Base-by-base conservation (phyloP, 2,888 invertebrate genomes). In the Drosophila anomelani region DNA sequence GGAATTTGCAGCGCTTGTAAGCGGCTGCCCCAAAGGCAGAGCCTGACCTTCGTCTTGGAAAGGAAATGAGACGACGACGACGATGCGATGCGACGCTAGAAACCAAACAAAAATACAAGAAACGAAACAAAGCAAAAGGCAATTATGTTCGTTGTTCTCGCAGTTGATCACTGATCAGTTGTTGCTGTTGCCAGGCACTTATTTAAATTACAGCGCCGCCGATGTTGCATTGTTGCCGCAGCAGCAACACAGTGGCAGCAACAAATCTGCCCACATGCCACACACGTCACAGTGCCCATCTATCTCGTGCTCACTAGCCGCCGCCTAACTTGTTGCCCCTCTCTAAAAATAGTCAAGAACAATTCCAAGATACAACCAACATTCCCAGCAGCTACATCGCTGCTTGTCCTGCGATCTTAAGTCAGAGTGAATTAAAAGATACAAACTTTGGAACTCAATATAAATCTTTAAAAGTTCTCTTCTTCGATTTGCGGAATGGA, bases 1-100 rank as follows among this genome's bases (percentile, higher is more conserved):
- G 85, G 85, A 89, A 86, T 86, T 80, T 72, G 80, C 80, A 82
- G 77, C 74, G 80, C 85, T 89, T 86, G 85, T 86, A 86, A 88
- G 85, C 80, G 82, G 85, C 89, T 80, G 85, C 74, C 72, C 81
- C 89, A 84, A 84, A 87, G 76, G 78, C 83, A 59, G 53, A 61
- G 78, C 57, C 64, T 68, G 75, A 64, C 62, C 67, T 77, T 85
- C 49, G 51, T 34, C 47, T 54, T 61, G 71, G 75, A 78, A 84
- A 82, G 73, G 67, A 85, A 70, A 67, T 74, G 73, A 81, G 80
- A 20, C 23, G 43, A 43, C 29, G 29, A 29, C 29, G 80, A 47
- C 43, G 44, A 23, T 6, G 56, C 43, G 64, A 73, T 76, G 56
- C 72, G 68, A 76, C 78, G 85, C 77, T 81, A 86, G 81, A 81